phyloP scores from a whole-genome alignment of 2,113 vertebrate species.

The Pollimyrus isidori region DNA sequence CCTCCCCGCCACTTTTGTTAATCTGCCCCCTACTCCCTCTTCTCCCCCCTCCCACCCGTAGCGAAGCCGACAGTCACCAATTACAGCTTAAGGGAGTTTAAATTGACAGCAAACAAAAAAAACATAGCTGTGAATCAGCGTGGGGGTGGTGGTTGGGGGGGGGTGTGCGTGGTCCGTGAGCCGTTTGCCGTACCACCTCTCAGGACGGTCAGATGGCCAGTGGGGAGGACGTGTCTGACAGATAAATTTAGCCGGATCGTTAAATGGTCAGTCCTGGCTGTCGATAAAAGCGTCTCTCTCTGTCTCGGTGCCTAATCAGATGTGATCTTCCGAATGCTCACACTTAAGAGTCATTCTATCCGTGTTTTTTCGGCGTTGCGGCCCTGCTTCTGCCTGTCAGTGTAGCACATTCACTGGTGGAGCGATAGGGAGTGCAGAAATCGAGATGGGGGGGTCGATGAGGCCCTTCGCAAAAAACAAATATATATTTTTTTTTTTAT shows the following conservation, averaged over 20 bases:
- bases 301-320: not conserved
- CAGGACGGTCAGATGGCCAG: not conserved
- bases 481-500: not conserved
- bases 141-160: not conserved
- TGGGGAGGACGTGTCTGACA: not conserved
- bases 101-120: not conserved
- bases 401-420: not conserved
- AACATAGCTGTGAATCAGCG: not conserved
- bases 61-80: not conserved
- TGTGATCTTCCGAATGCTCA: not conserved
- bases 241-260: not conserved
- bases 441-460: not conserved
- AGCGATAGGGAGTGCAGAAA: not conserved
- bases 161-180: not conserved
- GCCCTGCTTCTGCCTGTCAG: not conserved
- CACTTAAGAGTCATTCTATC: not conserved
- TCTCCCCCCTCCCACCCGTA: not conserved
- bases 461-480: not conserved
- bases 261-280: not conserved
- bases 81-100: not conserved
- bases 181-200: not conserved
- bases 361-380: not conserved
- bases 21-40: not conserved
- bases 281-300: not conserved
- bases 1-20: not conserved